phyloP scores from a whole-genome alignment of 2,113 vertebrate genomes.

The Scortum barcoo region DNA sequence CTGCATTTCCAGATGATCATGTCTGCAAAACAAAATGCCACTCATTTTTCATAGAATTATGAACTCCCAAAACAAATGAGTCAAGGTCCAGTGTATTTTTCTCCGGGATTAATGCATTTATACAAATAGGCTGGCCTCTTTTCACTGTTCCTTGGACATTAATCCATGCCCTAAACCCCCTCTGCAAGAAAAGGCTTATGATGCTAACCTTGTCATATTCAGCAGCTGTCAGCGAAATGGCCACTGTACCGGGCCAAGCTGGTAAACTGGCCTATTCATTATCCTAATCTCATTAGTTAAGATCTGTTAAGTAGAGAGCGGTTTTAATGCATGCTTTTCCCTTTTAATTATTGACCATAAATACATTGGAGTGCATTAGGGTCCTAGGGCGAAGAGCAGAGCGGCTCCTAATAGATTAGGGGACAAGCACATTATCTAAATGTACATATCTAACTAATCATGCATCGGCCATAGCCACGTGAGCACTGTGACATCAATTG shows the following conservation, averaged over 20 bases:
- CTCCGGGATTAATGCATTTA: constrained; percentile 74
- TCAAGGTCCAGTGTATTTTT: constrained; percentile 71
- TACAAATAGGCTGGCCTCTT: constrained; percentile 75
- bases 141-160: constrained; percentile 66
- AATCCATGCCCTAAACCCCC: constrained; percentile 76
- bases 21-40: constrained; percentile 73
- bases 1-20: constrained; percentile 1
- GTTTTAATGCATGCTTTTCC: constrained; percentile 89
- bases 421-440: constrained; percentile 86
- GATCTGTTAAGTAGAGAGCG: constrained; percentile 89
- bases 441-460: constrained; percentile 86
- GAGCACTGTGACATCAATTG: constrained; percentile 80
- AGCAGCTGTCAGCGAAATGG: constrained; percentile 83
- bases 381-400: constrained; percentile 71
- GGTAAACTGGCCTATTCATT: constrained; percentile 87
- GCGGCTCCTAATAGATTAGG: constrained; percentile 82
- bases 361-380: constrained; percentile 88
- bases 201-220: constrained; percentile 88
- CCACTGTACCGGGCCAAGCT: constrained; percentile 72
- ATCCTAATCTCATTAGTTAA: constrained; percentile 89
- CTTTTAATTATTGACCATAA: constrained; percentile 90
- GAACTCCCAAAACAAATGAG: constrained; percentile 71
- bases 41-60: constrained; percentile 78
- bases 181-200: constrained; percentile 79
- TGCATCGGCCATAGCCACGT: constrained; percentile 68